phyloP scores from a whole-genome alignment of 1,140 invertebrate species.

The Hylyphantes graminicola region DNA sequence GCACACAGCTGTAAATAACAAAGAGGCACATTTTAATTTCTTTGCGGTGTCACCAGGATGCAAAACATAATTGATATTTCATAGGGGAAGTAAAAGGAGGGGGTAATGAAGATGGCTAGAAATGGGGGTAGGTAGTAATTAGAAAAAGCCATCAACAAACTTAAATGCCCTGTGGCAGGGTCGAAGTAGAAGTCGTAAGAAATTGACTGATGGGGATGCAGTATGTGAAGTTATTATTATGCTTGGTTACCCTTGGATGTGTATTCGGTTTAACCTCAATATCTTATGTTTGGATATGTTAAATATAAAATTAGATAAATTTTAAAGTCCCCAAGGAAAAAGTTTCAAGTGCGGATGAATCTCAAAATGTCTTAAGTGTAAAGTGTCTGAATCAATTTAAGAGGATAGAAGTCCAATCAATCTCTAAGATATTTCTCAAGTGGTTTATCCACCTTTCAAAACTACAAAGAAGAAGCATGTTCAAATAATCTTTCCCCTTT shows the following conservation, averaged over 20 bases:
- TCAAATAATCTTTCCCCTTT: not conserved
- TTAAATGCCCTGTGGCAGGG: not conserved
- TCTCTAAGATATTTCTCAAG: not conserved
- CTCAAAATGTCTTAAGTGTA: too few species aligned
- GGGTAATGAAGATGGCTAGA: not conserved
- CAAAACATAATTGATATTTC: conserved; percentile 10
- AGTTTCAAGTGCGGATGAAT: too few species aligned
- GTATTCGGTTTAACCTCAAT: too few species aligned
- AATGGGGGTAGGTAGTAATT: not conserved
- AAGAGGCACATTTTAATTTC: not conserved
- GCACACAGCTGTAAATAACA: conserved; percentile 79
- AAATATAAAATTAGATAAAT: too few species aligned
- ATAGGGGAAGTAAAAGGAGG: too few species aligned
- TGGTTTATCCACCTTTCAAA: conserved; percentile 6
- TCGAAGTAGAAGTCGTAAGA: not conserved
- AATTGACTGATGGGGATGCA: not conserved
- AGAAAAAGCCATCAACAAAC: conserved; percentile 15
- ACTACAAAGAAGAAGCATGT: not conserved
- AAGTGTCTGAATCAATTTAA: not conserved
- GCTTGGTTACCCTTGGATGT: too few species aligned
- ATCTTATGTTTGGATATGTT: too few species aligned
- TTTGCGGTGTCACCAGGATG: not conserved
- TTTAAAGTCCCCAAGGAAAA: too few species aligned
- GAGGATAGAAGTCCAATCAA: not conserved
- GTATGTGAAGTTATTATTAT: too few species aligned